Conservation (phyloP, 1,140 invertebrate genomes). For the Thereuonema tuberculata region DNA sequence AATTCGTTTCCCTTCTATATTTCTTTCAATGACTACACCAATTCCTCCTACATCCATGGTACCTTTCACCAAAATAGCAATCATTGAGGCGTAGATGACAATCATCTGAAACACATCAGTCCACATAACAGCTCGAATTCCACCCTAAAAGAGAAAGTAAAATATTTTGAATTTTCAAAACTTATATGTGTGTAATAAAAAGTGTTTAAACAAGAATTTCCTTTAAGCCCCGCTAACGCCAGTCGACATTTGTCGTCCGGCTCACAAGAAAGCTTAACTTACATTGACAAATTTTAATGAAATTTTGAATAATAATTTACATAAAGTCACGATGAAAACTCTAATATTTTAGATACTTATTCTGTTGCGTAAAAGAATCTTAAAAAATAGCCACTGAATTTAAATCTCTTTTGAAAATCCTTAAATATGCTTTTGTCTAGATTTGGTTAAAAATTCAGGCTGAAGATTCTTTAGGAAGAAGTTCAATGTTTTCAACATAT, state of each 20-base stretch:
- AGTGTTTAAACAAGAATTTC: neutral
- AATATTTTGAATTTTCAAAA: constrained; percentile 4
- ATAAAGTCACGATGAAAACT: too few species aligned
- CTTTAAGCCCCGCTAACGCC: neutral
- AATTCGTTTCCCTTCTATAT: constrained; percentile 10
- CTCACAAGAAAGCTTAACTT: too few species aligned
- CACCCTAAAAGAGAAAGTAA: constrained; percentile 28
- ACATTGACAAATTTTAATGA: too few species aligned
- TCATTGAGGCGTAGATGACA: constrained; percentile 13
- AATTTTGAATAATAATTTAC: too few species aligned
- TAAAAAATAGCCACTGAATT: too few species aligned
- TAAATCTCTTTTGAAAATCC: too few species aligned
- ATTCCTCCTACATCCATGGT: constrained; percentile 15
- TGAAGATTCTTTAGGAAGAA: too few species aligned
- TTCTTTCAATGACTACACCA: constrained; percentile 10
- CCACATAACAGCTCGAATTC: constrained; percentile 37
- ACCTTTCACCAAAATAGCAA: constrained; percentile 14
- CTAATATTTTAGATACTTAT: too few species aligned
- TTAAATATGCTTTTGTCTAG: too few species aligned
- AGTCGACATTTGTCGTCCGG: neutral
- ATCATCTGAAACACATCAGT: constrained; percentile 26
- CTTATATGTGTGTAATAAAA: constrained; percentile 7
- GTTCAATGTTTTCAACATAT: too few species aligned
- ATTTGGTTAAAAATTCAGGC: too few species aligned
- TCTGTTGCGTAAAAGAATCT: too few species aligned